Conservation (phyloP, 37 sponge, comb jelly and placozoan species). For the Bolinopsis microptera region DNA sequence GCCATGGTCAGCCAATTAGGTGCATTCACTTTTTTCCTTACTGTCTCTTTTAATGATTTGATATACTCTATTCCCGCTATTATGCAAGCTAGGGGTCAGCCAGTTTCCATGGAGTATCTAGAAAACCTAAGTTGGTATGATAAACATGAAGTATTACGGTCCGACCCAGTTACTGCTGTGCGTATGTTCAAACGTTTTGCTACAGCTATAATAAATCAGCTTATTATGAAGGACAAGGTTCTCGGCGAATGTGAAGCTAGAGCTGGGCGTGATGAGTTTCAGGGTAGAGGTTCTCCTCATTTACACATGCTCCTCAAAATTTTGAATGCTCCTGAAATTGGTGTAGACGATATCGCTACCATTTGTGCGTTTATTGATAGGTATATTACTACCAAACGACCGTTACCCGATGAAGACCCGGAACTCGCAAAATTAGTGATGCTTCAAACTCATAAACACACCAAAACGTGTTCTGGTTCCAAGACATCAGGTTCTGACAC, state of each 20-base stretch:
- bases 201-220: neutral
- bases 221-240: neutral
- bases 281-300: neutral
- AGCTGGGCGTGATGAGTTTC: neutral
- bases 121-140: neutral
- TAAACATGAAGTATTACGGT: neutral
- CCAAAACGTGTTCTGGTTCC: constrained; percentile 32
- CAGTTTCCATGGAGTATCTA: neutral
- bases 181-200: neutral
- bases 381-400: neutral
- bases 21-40: neutral
- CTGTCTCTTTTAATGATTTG: constrained; percentile 23
- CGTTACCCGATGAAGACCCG: neutral
- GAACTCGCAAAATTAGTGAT: too few relatives aligned
- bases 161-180: neutral
- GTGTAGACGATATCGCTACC: neutral
- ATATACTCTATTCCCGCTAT: constrained; percentile 5
- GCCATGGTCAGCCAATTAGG: constrained; percentile 9
- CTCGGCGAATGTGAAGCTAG: neutral
- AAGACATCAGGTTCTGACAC: neutral
- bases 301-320: neutral
- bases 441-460: constrained; percentile 6
- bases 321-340: neutral
- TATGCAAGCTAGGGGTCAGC: neutral
- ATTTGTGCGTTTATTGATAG: neutral